These are phyloP conservation scores for Margaritifera margaritifera DNA, from an alignment of 2,888 invertebrate species.

Conservation along the genomic window DNA sequence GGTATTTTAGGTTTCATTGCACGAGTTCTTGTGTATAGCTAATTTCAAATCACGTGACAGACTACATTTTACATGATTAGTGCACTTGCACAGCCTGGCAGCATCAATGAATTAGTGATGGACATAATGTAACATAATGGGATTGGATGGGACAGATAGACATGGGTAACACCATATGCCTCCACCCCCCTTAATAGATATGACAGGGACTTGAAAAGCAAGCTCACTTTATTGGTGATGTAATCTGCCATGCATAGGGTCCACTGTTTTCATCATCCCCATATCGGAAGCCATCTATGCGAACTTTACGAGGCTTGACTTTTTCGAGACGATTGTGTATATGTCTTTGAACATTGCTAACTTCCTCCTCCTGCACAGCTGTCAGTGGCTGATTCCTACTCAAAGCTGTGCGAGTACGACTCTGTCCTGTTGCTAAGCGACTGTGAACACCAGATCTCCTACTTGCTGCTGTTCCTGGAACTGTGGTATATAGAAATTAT, in stretches of 20 bases:
- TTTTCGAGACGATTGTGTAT: conserved; percentile 54
- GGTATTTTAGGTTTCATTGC: too few species aligned
- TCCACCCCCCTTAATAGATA: neutral
- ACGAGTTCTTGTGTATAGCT: too few species aligned
- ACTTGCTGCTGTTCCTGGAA: conserved; percentile 6
- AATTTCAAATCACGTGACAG: too few species aligned
- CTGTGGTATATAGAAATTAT: neutral
- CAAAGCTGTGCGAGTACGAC: conserved; percentile 29
- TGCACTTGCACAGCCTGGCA: too few species aligned
- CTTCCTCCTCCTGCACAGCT: conserved; percentile 42
- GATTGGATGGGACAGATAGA: too few species aligned
- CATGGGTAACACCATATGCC: neutral
- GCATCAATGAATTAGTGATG: too few species aligned
- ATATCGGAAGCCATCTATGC: conserved; percentile 62
- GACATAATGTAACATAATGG: too few species aligned
- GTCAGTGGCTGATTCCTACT: conserved; percentile 38
- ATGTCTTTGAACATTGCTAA: conserved; percentile 49
- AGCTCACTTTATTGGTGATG: conserved; percentile 60
- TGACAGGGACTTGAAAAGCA: neutral
- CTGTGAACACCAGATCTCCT: neutral
- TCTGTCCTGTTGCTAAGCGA: conserved; percentile 2
- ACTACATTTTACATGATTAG: too few species aligned
- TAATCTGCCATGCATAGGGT: conserved; percentile 67
- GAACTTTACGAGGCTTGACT: conserved; percentile 53
- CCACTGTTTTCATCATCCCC: conserved; percentile 57